Base-by-base conservation (phyloP, 2,797 vertebrate species). In the Xenopus petersii region DNA sequence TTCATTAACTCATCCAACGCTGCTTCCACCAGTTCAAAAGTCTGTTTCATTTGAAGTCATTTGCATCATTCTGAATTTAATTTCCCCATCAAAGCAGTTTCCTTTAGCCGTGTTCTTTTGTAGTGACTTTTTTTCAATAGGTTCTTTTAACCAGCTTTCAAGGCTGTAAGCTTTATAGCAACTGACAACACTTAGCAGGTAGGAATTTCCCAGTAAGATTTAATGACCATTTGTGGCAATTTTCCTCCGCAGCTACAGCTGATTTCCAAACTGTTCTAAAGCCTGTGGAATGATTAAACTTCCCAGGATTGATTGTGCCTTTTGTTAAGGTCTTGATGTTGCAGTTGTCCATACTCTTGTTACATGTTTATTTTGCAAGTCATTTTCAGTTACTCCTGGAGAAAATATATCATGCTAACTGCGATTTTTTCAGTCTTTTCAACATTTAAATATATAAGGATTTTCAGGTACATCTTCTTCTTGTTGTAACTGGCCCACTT, bases 191-290 rank as follows among this genome's bases (percentile, higher is more conserved):
- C 82, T 75, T 70, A 9, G 0, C 46, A 73, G 70, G 12, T 24
- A 62, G 36, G 33, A 64, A 10, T 71, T 58, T 74, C 5, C 58
- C 46, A 69, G 11, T 16, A 62, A 1, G 46, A 9, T 24, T 77
- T 79, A 47, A 54, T 75, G 51, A 1, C 73, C n/a, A 79, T 71
- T 80, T 42, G 67, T 5, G 42, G 66, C 67, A 73, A 74, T 73
- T 79, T 70, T 74, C 67, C 70, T 73, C 42, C 70, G 51, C 51
- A 74, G 60, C 76, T 79, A 64, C 49, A 77, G 51, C 75, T 77
- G 75, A 77, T 73, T 77, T 77, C 55, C 76, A 79, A 74, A 79
- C 66, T 79, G 69, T 79, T 79, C 71, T 65, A 60, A 30, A 64
- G 76, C 66, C 60, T 59, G 21, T 24, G 65, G 55, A 79, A 73